Evolutionary conservation across 53 echinoderm and acorn worm genomes (phyloP).

Genomic region (Actinopyga echinites): DNA sequence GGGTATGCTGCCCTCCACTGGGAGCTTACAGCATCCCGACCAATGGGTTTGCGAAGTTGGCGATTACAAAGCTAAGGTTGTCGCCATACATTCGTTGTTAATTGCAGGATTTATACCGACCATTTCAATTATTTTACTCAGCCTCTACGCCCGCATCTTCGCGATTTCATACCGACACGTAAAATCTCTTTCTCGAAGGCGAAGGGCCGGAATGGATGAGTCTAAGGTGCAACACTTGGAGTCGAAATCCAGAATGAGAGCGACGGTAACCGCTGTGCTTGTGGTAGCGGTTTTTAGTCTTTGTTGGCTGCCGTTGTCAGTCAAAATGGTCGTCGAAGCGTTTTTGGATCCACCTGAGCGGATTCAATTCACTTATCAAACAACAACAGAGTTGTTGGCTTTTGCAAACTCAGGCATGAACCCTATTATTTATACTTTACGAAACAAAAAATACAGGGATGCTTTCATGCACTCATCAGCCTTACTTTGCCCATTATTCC

Average conservation of each 20-base stretch:
- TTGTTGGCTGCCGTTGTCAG: slow-evolving; percentile 25
- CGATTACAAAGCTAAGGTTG: not conserved
- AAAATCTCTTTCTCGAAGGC: not conserved
- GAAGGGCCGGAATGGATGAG: slow-evolving; percentile 13
- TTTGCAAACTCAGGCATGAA: slow-evolving; percentile 1
- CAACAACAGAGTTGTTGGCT: not conserved
- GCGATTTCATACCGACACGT: not conserved
- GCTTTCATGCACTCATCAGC: too few species aligned
- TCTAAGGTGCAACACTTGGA: not conserved
- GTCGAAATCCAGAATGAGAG: slow-evolving; percentile 9
- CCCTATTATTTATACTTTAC: slow-evolving; percentile 26
- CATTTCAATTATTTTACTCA: not conserved
- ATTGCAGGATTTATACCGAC: not conserved
- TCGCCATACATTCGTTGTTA: not conserved
- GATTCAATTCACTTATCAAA: slow-evolving; percentile 2
- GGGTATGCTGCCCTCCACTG: not conserved
- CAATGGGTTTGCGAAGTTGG: slow-evolving; percentile 19
- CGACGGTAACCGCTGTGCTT: slow-evolving; percentile 16
- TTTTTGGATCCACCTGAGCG: not conserved
- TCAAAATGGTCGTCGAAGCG: slow-evolving; percentile 9
- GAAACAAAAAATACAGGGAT: slow-evolving; percentile 1
- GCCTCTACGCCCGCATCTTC: slow-evolving; percentile 11
- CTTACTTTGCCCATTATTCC: too few species aligned
- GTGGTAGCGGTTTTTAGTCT: slow-evolving; percentile 17
- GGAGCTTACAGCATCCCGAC: not conserved